Conservation (phyloP, 1,140 invertebrate species). For the Tetragnatha versicolor region DNA sequence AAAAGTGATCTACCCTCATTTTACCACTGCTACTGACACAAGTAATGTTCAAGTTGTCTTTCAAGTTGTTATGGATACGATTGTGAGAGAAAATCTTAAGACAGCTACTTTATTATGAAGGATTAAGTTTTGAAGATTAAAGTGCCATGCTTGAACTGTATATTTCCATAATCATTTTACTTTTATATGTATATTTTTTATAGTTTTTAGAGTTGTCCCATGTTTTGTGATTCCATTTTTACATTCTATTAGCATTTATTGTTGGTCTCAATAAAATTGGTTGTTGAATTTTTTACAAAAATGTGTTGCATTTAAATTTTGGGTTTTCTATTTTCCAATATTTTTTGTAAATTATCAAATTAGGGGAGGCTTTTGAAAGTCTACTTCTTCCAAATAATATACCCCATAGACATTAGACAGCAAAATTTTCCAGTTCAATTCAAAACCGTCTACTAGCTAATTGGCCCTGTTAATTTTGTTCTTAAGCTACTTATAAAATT, state of each 20-base stretch:
- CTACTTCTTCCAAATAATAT: no score
- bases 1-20: conserved; percentile 71
- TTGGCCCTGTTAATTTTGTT: no score
- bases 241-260: no score
- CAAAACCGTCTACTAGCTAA: no score
- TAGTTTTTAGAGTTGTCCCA: conserved; percentile 3
- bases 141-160: conserved; percentile 47
- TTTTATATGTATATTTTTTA: not conserved
- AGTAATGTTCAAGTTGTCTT: conserved; percentile 64
- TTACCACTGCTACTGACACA: conserved; percentile 66
- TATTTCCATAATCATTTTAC: conserved; percentile 41
- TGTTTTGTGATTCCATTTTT: conserved; percentile 12
- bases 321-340: no score
- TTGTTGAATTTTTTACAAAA: no score
- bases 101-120: conserved; percentile 58
- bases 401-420: no score
- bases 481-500: no score
- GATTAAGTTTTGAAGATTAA: not conserved
- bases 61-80: conserved; percentile 61
- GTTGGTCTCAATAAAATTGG: conserved; percentile 1
- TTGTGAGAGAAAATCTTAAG: conserved; percentile 61
- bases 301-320: no score
- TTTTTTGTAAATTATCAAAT: no score
- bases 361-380: no score
- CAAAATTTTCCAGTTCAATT: no score